A percentile compares a stretch with the other conserved stretches of the same genome.
Evolutionary conservation across 2,113 vertebrate genomes (phyloP).

Genomic region (Gavialis gangeticus): DNA sequence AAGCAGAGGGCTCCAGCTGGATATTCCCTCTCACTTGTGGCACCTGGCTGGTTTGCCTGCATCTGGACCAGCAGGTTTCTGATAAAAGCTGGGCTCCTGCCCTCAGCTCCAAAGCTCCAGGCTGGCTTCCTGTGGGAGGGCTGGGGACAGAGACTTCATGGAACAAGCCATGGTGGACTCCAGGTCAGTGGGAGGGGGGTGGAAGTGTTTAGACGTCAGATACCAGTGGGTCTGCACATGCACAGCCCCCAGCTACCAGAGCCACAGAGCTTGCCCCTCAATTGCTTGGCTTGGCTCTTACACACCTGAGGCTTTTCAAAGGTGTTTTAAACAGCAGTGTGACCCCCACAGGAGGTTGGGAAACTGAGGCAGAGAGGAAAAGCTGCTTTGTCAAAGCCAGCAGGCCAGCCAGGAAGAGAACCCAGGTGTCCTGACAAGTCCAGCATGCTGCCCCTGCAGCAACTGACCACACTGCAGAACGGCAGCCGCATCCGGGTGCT

Average conservation of each 20-base stretch:
- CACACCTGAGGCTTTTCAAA: neutral
- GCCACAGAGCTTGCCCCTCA: neutral
- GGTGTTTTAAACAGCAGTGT: neutral
- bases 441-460: neutral
- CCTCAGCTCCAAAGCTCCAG: no score
- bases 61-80: conserved; percentile 17
- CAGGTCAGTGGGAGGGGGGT: no score
- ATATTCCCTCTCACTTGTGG: neutral
- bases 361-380: neutral
- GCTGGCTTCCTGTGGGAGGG: no score
- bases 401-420: neutral
- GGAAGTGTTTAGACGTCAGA: no score
- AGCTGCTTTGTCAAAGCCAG: neutral
- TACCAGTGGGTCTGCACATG: neutral
- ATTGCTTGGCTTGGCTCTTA: accelerated
- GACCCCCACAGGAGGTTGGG: neutral
- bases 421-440: accelerated
- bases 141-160: no score
- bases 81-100: neutral
- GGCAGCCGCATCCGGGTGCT: neutral
- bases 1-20: neutral
- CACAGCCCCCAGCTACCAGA: neutral
- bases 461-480: neutral
- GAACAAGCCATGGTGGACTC: no score
- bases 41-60: accelerated